These are phyloP conservation scores for Zeugodacus cucurbitae DNA, from an alignment of 1,140 invertebrate genomes.

Conservation along the genomic window DNA sequence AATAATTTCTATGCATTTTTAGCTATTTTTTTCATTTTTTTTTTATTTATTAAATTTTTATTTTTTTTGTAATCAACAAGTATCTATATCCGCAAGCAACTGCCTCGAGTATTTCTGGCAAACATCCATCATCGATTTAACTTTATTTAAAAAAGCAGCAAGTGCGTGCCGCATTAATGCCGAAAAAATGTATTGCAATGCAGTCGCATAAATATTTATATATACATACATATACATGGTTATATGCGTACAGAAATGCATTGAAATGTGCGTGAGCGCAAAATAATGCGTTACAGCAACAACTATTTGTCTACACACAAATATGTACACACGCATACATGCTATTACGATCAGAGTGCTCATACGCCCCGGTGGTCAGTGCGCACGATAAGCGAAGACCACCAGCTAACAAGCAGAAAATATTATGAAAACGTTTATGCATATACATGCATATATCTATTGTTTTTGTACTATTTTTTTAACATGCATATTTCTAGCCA, in stretches of 20 bases:
- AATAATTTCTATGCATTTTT: not conserved
- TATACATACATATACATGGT: not conserved
- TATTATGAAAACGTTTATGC: not conserved
- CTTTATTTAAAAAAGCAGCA: not conserved
- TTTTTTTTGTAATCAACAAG: not conserved
- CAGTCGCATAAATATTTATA: not conserved
- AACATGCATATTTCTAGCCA: not conserved
- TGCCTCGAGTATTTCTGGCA: conserved; percentile 1
- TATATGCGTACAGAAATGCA: not conserved
- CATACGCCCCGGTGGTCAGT: not conserved
- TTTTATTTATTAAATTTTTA: not conserved
- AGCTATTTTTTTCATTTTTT: not conserved
- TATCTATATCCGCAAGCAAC: not conserved
- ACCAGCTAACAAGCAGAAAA: not conserved
- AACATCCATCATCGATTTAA: conserved; percentile 10
- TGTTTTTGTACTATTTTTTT: not conserved
- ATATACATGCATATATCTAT: not conserved
- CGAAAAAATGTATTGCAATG: not conserved
- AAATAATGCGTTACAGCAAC: not conserved
- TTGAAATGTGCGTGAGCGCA: not conserved
- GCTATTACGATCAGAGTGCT: not conserved
- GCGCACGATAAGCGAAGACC: not conserved
- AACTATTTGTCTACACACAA: not conserved
- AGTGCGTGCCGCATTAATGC: not conserved
- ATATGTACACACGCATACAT: not conserved